Evolutionary conservation across 2,888 invertebrate genomes (phyloP).

Genomic region (Hedychridium roseum): DNA sequence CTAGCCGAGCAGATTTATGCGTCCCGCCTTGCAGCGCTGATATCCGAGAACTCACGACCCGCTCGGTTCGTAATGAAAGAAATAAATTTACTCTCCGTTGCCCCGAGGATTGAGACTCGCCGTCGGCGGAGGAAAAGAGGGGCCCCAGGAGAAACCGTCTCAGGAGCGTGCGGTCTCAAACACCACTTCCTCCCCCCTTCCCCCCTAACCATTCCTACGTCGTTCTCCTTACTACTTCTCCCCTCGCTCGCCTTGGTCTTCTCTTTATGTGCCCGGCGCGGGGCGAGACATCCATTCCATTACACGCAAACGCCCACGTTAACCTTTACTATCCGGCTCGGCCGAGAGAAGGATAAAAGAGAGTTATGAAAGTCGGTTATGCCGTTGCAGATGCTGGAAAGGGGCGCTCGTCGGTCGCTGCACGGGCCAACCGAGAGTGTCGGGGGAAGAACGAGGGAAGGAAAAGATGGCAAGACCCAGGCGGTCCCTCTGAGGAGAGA

Average conservation of each 20-base stretch:
- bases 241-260: constrained; percentile 1
- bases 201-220: not conserved
- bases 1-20: constrained; percentile 61
- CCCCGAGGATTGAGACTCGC: constrained; percentile 47
- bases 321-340: constrained; percentile 37
- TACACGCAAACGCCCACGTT: constrained; percentile 49
- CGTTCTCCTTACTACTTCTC: not conserved
- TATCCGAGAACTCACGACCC: constrained; percentile 62
- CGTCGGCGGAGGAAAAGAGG: constrained; percentile 5
- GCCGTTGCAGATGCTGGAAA: constrained; percentile 13
- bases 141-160: not conserved
- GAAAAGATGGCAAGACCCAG: not conserved
- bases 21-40: constrained; percentile 60
- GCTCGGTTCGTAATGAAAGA: constrained; percentile 63
- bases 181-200: not conserved
- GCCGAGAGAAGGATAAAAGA: constrained; percentile 22
- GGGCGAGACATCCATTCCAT: constrained; percentile 46
- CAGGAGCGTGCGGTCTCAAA: not conserved
- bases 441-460: not conserved
- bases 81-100: constrained; percentile 59
- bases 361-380: constrained; percentile 25
- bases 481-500: no score
- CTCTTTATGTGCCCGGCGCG: constrained; percentile 5
- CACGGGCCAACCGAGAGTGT: constrained; percentile 4
- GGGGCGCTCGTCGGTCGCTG: no score